Evolutionary conservation across 1,140 invertebrate genomes (phyloP).

Genomic region (Pseudomyrmex flavicornis): DNA sequence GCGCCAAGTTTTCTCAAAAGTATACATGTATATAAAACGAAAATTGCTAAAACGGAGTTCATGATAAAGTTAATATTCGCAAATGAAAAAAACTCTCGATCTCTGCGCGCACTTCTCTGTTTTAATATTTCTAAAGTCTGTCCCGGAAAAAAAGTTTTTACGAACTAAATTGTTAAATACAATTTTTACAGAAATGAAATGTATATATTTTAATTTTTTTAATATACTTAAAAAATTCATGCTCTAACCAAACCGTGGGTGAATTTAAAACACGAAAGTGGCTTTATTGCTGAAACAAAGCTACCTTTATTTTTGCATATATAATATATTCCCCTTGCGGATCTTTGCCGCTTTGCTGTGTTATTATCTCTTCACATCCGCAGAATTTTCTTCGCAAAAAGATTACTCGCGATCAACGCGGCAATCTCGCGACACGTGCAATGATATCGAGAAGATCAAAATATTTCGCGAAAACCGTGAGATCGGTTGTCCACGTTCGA

Average conservation of each 20-base stretch:
- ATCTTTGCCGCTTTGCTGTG: background rate
- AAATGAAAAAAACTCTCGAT: too few species aligned
- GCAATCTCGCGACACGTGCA: background rate
- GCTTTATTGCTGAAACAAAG: too few species aligned
- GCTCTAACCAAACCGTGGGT: too few species aligned
- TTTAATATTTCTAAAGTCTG: too few species aligned
- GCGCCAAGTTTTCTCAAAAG: too few species aligned
- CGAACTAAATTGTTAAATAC: too few species aligned
- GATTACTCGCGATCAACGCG: background rate
- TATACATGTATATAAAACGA: background rate
- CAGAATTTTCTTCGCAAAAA: background rate
- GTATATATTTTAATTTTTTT: too few species aligned
- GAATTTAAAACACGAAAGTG: too few species aligned
- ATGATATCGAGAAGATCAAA: conserved; percentile 7
- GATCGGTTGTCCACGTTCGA: background rate
- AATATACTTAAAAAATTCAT: too few species aligned
- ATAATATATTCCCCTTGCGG: background rate
- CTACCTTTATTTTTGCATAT: too few species aligned
- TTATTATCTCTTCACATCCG: background rate
- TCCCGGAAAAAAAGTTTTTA: too few species aligned
- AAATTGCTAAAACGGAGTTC: background rate
- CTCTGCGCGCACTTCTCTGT: background rate
- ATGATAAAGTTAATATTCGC: background rate
- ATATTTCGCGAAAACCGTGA: background rate
- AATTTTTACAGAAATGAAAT: too few species aligned